A percentile compares a stretch with the other conserved stretches of the same genome.
Evolutionary conservation across 2,113 vertebrate species (phyloP).

Genomic region (Thymallus thymallus): DNA sequence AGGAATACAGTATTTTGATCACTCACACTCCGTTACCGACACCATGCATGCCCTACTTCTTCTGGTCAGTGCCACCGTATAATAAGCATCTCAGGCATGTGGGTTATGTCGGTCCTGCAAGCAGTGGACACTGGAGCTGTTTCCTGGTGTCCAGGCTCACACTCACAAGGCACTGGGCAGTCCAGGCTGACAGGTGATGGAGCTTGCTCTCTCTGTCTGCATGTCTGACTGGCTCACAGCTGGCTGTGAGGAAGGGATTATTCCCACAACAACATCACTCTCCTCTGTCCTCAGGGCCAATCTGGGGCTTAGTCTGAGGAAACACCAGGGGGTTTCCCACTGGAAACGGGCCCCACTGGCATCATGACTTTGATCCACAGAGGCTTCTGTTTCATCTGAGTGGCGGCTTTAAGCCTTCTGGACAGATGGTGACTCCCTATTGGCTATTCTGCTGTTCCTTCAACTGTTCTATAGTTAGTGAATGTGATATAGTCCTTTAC

Average conservation of each 20-base stretch:
- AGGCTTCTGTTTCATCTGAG: slow-evolving; percentile 9
- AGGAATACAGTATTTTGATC: background rate
- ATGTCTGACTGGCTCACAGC: slow-evolving; percentile 1
- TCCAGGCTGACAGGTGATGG: slow-evolving; percentile 7
- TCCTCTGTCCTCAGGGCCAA: slow-evolving; percentile 21
- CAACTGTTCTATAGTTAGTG: background rate
- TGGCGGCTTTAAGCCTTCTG: slow-evolving; percentile 12
- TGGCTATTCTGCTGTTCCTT: background rate
- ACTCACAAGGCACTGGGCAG: background rate
- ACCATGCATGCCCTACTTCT: slow-evolving; percentile 9
- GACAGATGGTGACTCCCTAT: slow-evolving; percentile 4
- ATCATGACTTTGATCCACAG: background rate
- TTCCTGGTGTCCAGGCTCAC: background rate
- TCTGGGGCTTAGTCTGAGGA: background rate
- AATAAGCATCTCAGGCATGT: slow-evolving; percentile 35
- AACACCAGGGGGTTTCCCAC: background rate
- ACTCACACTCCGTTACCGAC: background rate
- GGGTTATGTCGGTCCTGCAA: slow-evolving; percentile 10
- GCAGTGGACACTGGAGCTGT: slow-evolving; percentile 12
- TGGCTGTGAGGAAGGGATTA: background rate
- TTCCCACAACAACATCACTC: slow-evolving; percentile 41
- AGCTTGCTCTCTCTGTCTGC: background rate
- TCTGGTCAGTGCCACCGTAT: slow-evolving; percentile 17
- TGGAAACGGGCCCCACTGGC: background rate
- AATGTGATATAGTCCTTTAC: background rate